Evolutionary conservation across 1,140 invertebrate genomes (phyloP).

Genomic region (Magallana angulata): DNA sequence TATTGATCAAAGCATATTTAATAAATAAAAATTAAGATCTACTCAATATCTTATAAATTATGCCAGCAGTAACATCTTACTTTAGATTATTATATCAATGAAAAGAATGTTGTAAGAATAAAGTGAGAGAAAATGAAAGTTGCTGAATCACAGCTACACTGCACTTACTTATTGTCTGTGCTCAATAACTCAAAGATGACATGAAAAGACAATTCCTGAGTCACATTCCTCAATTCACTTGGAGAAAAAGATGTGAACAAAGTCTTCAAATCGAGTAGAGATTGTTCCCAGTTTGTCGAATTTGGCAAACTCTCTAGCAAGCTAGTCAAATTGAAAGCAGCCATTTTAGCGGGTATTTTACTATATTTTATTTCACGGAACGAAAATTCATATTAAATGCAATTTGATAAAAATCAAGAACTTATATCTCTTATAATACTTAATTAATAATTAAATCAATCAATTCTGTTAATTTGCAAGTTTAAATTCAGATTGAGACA

Average conservation of each 20-base stretch:
- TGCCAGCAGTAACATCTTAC: no score
- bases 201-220: constrained; percentile 66
- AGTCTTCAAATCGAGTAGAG: constrained; percentile 61
- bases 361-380: background rate
- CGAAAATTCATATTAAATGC: background rate
- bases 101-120: no score
- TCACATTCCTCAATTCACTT: constrained; percentile 53
- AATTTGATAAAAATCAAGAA: background rate
- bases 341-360: constrained; percentile 23
- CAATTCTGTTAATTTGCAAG: background rate
- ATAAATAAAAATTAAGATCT: no score
- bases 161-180: constrained; percentile 63
- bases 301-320: constrained; percentile 36
- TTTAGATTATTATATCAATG: no score
- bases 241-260: constrained; percentile 56
- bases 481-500: background rate
- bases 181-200: constrained; percentile 68
- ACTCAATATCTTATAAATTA: no score
- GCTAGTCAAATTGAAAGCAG: constrained; percentile 21
- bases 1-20: no score
- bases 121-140: background rate
- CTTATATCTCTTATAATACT: no score
- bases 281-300: constrained; percentile 21
- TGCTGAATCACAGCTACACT: background rate
- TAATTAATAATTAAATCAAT: no score